A percentile compares a stretch with the other conserved stretches of the same genome.
Evolutionary conservation across 2,888 invertebrate genomes (phyloP).

Genomic region (Eumerus sabulonum): DNA sequence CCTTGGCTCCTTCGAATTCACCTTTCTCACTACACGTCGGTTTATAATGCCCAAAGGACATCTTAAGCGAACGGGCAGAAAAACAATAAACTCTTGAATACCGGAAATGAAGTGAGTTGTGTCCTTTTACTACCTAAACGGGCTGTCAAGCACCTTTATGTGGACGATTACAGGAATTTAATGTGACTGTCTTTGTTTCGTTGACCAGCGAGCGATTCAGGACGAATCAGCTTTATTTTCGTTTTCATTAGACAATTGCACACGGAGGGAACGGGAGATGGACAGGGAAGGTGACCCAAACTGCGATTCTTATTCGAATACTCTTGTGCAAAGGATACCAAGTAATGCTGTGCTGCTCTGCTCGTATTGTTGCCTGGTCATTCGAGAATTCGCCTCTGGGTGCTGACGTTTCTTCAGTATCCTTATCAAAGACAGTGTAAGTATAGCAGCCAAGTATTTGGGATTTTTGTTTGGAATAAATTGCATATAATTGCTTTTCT

Average conservation of each 20-base stretch:
- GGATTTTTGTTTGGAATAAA: conserved; percentile 73
- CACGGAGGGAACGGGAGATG: neutral
- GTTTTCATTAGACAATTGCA: conserved; percentile 63
- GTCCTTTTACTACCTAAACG: conserved; percentile 58
- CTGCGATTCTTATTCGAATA: conserved; percentile 22
- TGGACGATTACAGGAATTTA: conserved; percentile 63
- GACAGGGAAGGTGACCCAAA: conserved; percentile 17
- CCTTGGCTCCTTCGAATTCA: conserved; percentile 31
- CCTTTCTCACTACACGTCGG: neutral
- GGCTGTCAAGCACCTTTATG: conserved; percentile 67
- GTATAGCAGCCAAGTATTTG: conserved; percentile 1
- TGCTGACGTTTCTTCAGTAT: conserved; percentile 49
- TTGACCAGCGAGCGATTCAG: conserved; percentile 16
- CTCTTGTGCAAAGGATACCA: conserved; percentile 44
- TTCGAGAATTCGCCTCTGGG: conserved; percentile 70
- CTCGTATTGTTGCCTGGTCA: conserved; percentile 71
- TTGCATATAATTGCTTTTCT: conserved; percentile 76
- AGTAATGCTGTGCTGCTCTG: conserved; percentile 18
- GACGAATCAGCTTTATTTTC: conserved; percentile 52
- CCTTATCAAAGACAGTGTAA: conserved; percentile 61
- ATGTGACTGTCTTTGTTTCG: conserved; percentile 57
- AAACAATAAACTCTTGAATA: conserved; percentile 63
- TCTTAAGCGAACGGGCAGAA: conserved; percentile 51
- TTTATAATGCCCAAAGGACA: conserved; percentile 65
- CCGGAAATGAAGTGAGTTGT: conserved; percentile 62